Percentiles rank a stretch among this genome's conserved stretches.
Evolutionary conservation across 2,113 vertebrate genomes (phyloP).

Genomic region (Burhinus oedicnemus): DNA sequence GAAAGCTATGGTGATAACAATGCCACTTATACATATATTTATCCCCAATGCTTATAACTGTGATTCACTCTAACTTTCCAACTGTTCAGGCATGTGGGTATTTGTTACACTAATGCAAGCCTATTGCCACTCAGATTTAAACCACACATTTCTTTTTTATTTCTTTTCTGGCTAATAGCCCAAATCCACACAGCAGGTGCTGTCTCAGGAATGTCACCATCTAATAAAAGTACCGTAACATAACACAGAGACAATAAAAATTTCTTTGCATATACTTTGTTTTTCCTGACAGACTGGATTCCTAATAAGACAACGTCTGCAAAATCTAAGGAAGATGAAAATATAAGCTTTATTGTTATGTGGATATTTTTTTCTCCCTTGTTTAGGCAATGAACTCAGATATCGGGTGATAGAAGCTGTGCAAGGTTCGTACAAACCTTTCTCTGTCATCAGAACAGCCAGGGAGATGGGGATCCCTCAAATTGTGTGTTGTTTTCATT

Average conservation of each 20-base stretch:
- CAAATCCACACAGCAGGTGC: conserved; percentile 76
- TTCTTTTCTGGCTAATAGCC: conserved; percentile 70
- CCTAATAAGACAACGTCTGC: conserved; percentile 58
- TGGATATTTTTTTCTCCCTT: not conserved
- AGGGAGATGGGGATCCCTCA: not conserved
- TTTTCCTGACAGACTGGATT: conserved; percentile 69
- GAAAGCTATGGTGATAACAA: not conserved
- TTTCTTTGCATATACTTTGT: conserved; percentile 48
- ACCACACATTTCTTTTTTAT: conserved; percentile 57
- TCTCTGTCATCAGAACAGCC: not conserved
- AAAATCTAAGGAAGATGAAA: conserved; percentile 23
- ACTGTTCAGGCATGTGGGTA: conserved; percentile 40
- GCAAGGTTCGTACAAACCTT: not conserved
- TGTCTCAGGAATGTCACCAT: conserved; percentile 72
- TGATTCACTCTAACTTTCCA: conserved; percentile 48
- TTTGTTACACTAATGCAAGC: conserved; percentile 55
- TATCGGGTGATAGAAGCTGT: conserved; percentile 24
- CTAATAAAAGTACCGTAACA: conserved; percentile 73
- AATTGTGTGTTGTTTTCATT: not conserved
- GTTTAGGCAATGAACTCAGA: conserved; percentile 20
- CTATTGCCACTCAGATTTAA: conserved; percentile 48
- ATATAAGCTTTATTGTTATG: conserved; percentile 29
- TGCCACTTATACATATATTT: conserved; percentile 1
- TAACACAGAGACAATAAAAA: conserved; percentile 70
- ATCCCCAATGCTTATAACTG: not conserved